phyloP scores from a whole-genome alignment of 2,797 vertebrate species.

The Cetoscarus ocellatus region DNA sequence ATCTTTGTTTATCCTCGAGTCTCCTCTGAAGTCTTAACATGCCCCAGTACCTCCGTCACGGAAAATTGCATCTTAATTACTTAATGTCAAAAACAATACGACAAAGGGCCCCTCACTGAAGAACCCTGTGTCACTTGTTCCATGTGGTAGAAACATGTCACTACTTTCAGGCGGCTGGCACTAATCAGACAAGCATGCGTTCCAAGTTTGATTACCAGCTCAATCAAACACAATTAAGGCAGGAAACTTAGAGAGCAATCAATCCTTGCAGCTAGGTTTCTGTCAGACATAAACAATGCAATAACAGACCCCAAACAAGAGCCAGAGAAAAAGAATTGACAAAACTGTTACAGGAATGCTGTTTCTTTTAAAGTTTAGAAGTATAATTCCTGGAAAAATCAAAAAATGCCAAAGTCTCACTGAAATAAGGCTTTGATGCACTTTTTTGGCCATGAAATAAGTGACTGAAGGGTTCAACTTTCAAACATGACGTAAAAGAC shows the following conservation, averaged over 20 bases:
- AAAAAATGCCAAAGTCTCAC: neutral
- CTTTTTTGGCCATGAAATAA: conserved; percentile 15
- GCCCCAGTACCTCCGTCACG: conserved; percentile 10
- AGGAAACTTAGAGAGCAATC: conserved; percentile 46
- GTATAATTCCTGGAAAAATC: conserved; percentile 10
- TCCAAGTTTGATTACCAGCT: conserved; percentile 68
- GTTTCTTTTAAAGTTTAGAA: conserved; percentile 16
- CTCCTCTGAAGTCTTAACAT: neutral
- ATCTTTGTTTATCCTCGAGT: conserved; percentile 9
- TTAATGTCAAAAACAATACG: conserved; percentile 36
- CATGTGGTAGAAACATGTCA: conserved; percentile 56
- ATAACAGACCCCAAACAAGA: conserved; percentile 10
- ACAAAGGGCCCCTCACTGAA: conserved; percentile 25
- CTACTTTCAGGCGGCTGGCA: conserved; percentile 52
- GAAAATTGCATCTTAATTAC: conserved; percentile 37
- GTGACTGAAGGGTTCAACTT: conserved; percentile 25
- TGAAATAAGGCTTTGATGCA: neutral
- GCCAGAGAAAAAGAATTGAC: neutral
- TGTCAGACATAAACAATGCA: conserved; percentile 35
- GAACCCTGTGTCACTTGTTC: conserved; percentile 49
- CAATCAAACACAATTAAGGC: conserved; percentile 71
- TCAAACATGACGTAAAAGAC: conserved; percentile 19
- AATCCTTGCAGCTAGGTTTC: conserved; percentile 24
- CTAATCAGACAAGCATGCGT: conserved; percentile 57
- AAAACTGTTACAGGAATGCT: conserved; percentile 15